These are phyloP conservation scores for Pterostichus madidus DNA, from an alignment of 2,888 invertebrate genomes.

Conservation along the genomic window DNA sequence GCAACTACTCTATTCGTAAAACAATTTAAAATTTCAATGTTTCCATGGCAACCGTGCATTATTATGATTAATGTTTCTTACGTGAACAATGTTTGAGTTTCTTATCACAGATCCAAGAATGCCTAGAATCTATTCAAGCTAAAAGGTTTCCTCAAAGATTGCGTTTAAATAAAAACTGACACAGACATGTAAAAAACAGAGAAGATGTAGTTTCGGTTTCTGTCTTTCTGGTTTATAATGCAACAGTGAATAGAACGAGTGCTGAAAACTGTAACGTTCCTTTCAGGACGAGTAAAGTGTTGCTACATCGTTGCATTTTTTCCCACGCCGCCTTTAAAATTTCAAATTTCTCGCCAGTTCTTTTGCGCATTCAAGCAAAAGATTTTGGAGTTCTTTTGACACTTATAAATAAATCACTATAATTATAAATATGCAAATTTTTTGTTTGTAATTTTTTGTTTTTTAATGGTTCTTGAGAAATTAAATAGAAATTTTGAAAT, in stretches of 20 bases:
- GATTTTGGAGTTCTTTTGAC: too few species aligned
- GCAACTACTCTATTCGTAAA: neutral
- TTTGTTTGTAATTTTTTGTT: too few species aligned
- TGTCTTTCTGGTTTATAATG: conserved; percentile 28
- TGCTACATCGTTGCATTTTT: conserved; percentile 4
- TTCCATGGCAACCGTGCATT: neutral
- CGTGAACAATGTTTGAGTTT: neutral
- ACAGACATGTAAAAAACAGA: too few species aligned
- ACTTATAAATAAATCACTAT: too few species aligned
- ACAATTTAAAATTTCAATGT: conserved; percentile 5
- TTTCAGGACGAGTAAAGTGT: conserved; percentile 12
- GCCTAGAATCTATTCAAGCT: neutral
- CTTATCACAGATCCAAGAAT: neutral
- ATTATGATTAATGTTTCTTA: conserved; percentile 21
- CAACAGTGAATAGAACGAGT: conserved; percentile 7
- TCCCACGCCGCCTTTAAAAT: conserved; percentile 26
- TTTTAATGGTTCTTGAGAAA: too few species aligned
- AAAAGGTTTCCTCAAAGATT: conserved; percentile 10
- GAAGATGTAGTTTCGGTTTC: conserved; percentile 16
- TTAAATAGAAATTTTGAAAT: too few species aligned
- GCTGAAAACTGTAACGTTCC: conserved; percentile 7
- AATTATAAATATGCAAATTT: too few species aligned
- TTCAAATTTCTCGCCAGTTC: neutral
- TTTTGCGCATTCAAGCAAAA: too few species aligned
- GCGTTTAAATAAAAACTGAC: neutral